Percentiles rank a stretch among this genome's conserved stretches.
phyloP scores from a whole-genome alignment of 2,888 invertebrate genomes.

The Auanema sp. region DNA sequence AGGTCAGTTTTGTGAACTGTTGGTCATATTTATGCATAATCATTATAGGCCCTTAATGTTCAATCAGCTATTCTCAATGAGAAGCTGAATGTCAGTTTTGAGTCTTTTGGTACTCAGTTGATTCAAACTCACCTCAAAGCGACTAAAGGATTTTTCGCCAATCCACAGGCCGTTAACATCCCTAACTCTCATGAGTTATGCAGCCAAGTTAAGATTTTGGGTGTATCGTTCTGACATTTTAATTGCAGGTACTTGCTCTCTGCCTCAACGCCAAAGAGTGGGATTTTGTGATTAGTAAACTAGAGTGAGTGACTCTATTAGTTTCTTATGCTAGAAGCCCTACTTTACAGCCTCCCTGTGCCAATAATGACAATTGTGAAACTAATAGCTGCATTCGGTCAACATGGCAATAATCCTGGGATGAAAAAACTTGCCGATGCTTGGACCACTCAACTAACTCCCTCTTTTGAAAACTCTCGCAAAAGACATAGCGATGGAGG shows the following conservation, averaged over 20 bases:
- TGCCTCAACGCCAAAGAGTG: constrained; percentile 21
- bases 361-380: constrained; percentile 7
- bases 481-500: constrained; percentile 12
- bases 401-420: constrained; percentile 1
- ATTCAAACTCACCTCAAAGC: constrained; percentile 2
- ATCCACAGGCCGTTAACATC: background rate
- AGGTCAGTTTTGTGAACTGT: background rate
- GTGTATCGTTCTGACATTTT: background rate
- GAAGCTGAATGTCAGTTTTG: background rate
- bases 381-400: constrained; percentile 17
- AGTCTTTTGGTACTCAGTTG: background rate
- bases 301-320: constrained; percentile 26
- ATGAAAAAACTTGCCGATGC: background rate
- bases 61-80: background rate
- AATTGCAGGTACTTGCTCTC: constrained; percentile 23
- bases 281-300: constrained; percentile 16
- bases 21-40: background rate
- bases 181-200: background rate
- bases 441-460: background rate
- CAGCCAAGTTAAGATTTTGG: background rate
- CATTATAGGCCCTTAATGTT: background rate
- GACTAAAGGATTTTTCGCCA: background rate
- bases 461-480: constrained; percentile 7
- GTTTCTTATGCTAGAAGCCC: too few relatives aligned
- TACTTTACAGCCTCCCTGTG: constrained; percentile 3